phyloP scores from a whole-genome alignment of 2,888 invertebrate species.

The Lacanobia oleracea region DNA sequence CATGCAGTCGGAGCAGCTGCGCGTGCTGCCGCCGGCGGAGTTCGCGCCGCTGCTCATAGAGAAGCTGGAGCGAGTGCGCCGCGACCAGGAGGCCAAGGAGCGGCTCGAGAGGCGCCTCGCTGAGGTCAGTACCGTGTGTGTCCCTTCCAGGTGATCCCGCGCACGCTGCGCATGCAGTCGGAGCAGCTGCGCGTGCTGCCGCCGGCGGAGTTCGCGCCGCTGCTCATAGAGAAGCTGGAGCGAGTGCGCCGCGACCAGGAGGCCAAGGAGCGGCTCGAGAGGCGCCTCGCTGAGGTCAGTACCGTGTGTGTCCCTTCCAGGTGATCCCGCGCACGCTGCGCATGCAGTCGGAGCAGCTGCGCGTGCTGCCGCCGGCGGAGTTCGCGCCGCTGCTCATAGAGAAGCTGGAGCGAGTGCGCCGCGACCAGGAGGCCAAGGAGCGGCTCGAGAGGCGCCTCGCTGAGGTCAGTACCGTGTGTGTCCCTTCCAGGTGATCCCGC shows the following conservation, averaged over 20 bases:
- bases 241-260: conserved; percentile 94
- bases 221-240: conserved; percentile 96
- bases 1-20: conserved; percentile 82
- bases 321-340: too few relatives aligned
- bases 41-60: conserved; percentile 96
- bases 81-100: conserved; percentile 94
- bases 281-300: conserved; percentile 83
- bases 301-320: too few relatives aligned
- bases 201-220: conserved; percentile 94
- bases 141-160: conserved; percentile 80
- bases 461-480: conserved; percentile 12
- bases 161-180: conserved; percentile 91
- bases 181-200: conserved; percentile 92
- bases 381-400: conserved; percentile 96
- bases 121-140: conserved; percentile 12
- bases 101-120: conserved; percentile 92
- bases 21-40: conserved; percentile 93
- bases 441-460: conserved; percentile 92
- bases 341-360: conserved; percentile 82
- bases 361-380: conserved; percentile 93
- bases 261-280: conserved; percentile 92
- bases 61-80: conserved; percentile 94
- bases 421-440: conserved; percentile 94
- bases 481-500: too few relatives aligned
- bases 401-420: conserved; percentile 94